phyloP scores from a whole-genome alignment of 2,888 invertebrate species.

The Crepidodera aurea region DNA sequence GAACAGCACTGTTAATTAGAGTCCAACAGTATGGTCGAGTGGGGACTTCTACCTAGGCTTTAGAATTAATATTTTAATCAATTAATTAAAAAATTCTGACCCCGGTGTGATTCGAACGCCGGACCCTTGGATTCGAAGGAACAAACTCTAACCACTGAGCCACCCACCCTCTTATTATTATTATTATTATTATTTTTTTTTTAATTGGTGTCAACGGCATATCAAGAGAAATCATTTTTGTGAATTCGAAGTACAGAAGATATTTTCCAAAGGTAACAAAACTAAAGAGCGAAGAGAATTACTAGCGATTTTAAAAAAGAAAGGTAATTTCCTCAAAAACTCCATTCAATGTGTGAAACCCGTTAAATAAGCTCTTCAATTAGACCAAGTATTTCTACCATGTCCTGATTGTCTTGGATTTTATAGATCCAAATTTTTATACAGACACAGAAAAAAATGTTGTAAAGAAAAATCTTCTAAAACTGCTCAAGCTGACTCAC shows the following conservation, averaged over 20 bases:
- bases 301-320: slow-evolving; percentile 27
- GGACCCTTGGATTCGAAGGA: too few species aligned
- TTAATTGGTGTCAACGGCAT: too few species aligned
- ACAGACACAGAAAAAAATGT: slow-evolving; percentile 42
- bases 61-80: too few species aligned
- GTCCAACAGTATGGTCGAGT: too few species aligned
- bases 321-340: slow-evolving; percentile 38
- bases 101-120: too few species aligned
- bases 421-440: slow-evolving; percentile 41
- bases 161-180: too few species aligned
- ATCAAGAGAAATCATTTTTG: slow-evolving; percentile 21
- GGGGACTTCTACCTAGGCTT: too few species aligned
- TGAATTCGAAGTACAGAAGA: slow-evolving; percentile 24
- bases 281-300: slow-evolving; percentile 7
- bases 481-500: slow-evolving; percentile 17
- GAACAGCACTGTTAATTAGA: too few species aligned
- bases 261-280: slow-evolving; percentile 11
- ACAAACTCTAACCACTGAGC: too few species aligned
- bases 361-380: slow-evolving; percentile 18
- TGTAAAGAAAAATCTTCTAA: slow-evolving; percentile 7
- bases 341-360: slow-evolving; percentile 26
- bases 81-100: too few species aligned
- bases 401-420: slow-evolving; percentile 44
- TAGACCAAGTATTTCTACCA: slow-evolving; percentile 24
- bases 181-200: too few species aligned